Evolutionary conservation across 64 coral and sea anemone genomes (phyloP), one percentile per base, ranked within the genome.

Genomic region (Trachythela sp.): DNA sequence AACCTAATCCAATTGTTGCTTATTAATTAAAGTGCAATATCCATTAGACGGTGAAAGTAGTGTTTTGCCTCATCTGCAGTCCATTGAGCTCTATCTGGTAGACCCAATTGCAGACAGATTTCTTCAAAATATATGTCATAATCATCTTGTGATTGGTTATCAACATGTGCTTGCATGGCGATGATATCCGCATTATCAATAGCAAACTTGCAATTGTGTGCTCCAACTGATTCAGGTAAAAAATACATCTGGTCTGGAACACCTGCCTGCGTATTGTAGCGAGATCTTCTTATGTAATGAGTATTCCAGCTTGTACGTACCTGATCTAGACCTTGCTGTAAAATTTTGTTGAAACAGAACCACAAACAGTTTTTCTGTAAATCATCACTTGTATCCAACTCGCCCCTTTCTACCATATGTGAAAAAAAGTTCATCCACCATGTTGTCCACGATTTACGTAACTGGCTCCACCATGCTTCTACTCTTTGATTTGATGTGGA

Each of bases 351-450:
- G 26, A 72, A 72, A 35, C 68, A 72, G 33, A 31, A 72, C 68
- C 68, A 72, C 24, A 27, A 35, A 2, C 68, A 72, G 10, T 72
- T 35, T 2, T 31, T 27, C 24, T 72, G 68, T n/a, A n/a, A n/a
- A n/a, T n/a, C n/a, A n/a, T n/a, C n/a, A n/a, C n/a, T n/a, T n/a
- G n/a, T n/a, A n/a, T 72, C 68, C 29, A 72, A 26, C n/a, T 31
- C 9, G 17, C 68, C 68, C 26, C 1, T 27, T 72, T 27, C 68
- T 22, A 72, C 68, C 68, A 72, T 1, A 13, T 72, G 15, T 72
- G 24, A 31, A 72, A 72, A 72, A 72, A 72, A 72, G 68, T 72
- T 72, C 24, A 72, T 72, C 68, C 68, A 72, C 68, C 68, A 72
- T 11, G 68, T 31, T 27, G 68, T 31, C 68, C 68, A 72, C 29